phyloP scores from a whole-genome alignment of 2,113 vertebrate species.

The Phalacrocorax brasilianus region DNA sequence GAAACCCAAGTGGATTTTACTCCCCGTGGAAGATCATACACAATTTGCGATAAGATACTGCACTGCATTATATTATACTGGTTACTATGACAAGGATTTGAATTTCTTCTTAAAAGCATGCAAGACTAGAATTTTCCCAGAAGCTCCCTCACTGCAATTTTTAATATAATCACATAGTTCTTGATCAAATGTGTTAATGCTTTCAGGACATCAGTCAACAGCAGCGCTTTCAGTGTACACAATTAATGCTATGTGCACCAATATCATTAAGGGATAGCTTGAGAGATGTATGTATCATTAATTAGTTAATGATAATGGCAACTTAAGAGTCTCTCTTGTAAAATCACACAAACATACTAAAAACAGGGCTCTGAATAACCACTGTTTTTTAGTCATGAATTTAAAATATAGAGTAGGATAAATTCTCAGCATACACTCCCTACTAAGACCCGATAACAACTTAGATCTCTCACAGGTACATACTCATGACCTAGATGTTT shows the following conservation, averaged over 20 bases:
- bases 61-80: not conserved
- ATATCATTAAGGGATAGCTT: slow-evolving; percentile 27
- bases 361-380: not conserved
- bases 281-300: slow-evolving; percentile 38
- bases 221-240: not conserved
- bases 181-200: slow-evolving; percentile 42
- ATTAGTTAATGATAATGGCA: slow-evolving; percentile 57
- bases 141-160: slow-evolving; percentile 16
- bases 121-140: not conserved
- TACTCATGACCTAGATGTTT: not conserved
- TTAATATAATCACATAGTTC: slow-evolving; percentile 39
- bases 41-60: not conserved
- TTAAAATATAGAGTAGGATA: not conserved
- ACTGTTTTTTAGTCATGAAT: not conserved
- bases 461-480: not conserved
- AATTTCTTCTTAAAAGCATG: not conserved
- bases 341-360: not conserved
- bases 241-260: slow-evolving; percentile 37
- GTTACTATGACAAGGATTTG: not conserved
- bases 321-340: not conserved
- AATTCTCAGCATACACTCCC: not conserved
- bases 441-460: not conserved
- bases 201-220: slow-evolving; percentile 50
- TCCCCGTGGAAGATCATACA: not conserved
- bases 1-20: slow-evolving; percentile 24